Conservation (phyloP, 1,140 invertebrate species). For the Drosophila malerkotliana region DNA sequence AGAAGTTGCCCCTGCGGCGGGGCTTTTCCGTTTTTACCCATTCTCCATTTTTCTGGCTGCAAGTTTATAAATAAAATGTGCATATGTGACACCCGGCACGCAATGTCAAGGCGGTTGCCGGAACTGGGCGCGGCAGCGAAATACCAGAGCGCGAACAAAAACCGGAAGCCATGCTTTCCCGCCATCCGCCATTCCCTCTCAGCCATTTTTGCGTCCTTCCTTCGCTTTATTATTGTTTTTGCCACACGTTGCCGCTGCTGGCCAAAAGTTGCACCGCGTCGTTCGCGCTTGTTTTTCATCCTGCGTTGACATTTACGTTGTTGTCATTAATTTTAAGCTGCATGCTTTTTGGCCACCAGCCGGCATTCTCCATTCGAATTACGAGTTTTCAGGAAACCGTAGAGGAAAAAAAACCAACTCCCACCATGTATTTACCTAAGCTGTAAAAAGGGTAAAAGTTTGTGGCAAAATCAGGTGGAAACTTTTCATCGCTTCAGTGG, state of each 20-base stretch:
- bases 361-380: slow-evolving; percentile 31
- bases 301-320: slow-evolving; percentile 73
- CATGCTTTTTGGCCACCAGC: slow-evolving; percentile 38
- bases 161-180: slow-evolving; percentile 73
- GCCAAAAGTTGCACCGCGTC: slow-evolving; percentile 61
- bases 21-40: slow-evolving; percentile 15
- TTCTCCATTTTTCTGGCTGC: slow-evolving; percentile 39
- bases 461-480: slow-evolving; percentile 6
- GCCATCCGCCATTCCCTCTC: background rate
- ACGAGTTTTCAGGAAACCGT: slow-evolving; percentile 22
- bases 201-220: background rate
- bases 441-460: slow-evolving; percentile 4
- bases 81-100: slow-evolving; percentile 78
- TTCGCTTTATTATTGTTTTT: slow-evolving; percentile 74
- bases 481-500: background rate
- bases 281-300: slow-evolving; percentile 72
- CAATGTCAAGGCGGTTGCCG: slow-evolving; percentile 38
- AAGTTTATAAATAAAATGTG: slow-evolving; percentile 82
- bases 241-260: slow-evolving; percentile 60
- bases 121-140: slow-evolving; percentile 35
- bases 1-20: slow-evolving; percentile 11
- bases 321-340: slow-evolving; percentile 79
- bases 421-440: slow-evolving; percentile 34
- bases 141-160: slow-evolving; percentile 79
- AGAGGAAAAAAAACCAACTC: slow-evolving; percentile 20